Evolutionary conservation across 2,797 vertebrate species (phyloP).

Genomic region (Erpetoichthys calabaricus): DNA sequence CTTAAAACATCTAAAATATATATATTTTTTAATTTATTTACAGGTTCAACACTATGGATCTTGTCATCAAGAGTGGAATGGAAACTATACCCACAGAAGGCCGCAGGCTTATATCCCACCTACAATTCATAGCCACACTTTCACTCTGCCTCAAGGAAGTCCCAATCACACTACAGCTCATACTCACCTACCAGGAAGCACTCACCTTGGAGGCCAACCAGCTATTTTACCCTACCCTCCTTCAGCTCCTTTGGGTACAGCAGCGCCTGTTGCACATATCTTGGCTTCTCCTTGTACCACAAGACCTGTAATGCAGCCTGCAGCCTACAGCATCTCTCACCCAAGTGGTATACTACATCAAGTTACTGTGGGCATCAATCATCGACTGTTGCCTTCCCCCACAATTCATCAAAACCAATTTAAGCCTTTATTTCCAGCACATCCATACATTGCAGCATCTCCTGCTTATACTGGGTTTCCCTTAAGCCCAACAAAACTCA

Average conservation of each 20-base stretch:
- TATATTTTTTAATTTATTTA: constrained; percentile 5
- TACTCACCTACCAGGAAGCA: constrained; percentile 61
- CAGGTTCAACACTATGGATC: constrained; percentile 84
- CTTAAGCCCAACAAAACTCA: constrained; percentile 91
- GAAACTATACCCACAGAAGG: constrained; percentile 74
- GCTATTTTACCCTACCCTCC: constrained; percentile 73
- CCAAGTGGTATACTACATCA: constrained; percentile 77
- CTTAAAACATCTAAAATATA: too few species aligned
- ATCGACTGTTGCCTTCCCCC: constrained; percentile 82
- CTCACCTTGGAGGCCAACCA: constrained; percentile 67
- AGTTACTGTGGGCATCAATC: constrained; percentile 86
- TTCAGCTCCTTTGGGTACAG: constrained; percentile 63
- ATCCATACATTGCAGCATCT: constrained; percentile 82
- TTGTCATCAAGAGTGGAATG: constrained; percentile 85
- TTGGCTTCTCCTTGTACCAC: constrained; percentile 83
- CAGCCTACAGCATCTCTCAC: constrained; percentile 69
- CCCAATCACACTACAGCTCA: constrained; percentile 65
- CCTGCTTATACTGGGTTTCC: constrained; percentile 87
- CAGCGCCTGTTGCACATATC: constrained; percentile 82
- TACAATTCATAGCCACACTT: constrained; percentile 67
- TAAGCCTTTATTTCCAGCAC: constrained; percentile 83
- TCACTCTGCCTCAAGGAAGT: constrained; percentile 81
- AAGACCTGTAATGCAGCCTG: constrained; percentile 69
- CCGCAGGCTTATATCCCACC: constrained; percentile 82
- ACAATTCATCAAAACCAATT: constrained; percentile 85